Evolutionary conservation across 2,888 invertebrate genomes (phyloP), one percentile per base, ranked within the genome.

Genomic region (Lymantria monacha): DNA sequence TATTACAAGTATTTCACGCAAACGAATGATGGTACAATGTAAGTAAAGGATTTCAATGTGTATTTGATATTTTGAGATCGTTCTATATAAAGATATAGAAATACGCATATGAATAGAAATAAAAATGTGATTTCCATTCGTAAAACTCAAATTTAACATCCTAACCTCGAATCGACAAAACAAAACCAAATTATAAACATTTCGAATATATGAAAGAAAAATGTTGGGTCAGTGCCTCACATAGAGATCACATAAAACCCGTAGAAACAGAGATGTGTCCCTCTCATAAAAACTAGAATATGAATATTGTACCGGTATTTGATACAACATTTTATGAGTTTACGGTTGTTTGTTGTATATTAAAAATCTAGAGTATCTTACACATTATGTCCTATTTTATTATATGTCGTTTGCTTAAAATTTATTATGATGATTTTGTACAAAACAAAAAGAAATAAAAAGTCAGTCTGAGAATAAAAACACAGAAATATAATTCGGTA

Each of bases 281-380:
- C 71, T 75, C 79, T 76, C 69, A 83, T 87, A 87, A 87, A 88
- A 88, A 83, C 72, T 60, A 69, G 71, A 78, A 84, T 83, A 83
- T 82, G 82, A 83, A 85, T 85, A 85, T 85, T 80, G 79, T 78
- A 76, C 72, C 79, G 79, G 78, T 79, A n/a, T 86, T 83, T 79
- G 80, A 78, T 81, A 77, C 81, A 79, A 83, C 76, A 70, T 77
- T 81, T 84, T 84, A 83, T 72, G 64, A 67, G 75, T 78, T 71
- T 75, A 79, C 69, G 78, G 68, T 70, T 68, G 69, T 79, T 78
- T 75, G 76, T 78, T 78, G 76, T 79, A 80, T 83, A 80, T 81
- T 78, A 78, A 80, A 79, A 71, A 69, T 65, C 59, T 61, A 59
- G 57, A 53, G 52, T 49, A 53, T 55, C 53, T 59, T 62, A 56